Conservation (phyloP, 2,797 vertebrate genomes). For the Anolis apletophallus region DNA sequence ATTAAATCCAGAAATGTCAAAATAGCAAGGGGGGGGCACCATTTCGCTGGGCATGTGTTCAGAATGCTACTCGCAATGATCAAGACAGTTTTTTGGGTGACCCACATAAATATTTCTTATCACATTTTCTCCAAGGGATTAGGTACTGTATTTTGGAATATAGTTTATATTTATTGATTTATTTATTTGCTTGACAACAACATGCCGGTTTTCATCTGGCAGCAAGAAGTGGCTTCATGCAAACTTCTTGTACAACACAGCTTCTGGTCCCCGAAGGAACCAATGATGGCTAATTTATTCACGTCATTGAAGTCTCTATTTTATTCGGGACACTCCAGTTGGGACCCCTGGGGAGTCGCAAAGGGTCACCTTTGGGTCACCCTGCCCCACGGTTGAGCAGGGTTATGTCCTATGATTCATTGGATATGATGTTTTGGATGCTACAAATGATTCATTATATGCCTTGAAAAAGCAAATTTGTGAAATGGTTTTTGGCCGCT, state of each 20-base stretch:
- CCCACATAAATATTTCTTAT: slow-evolving; percentile 57
- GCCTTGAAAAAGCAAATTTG: too few species aligned
- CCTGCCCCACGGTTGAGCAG: too few species aligned
- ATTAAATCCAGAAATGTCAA: slow-evolving; percentile 31
- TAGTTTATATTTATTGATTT: slow-evolving; percentile 19
- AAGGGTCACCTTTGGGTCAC: too few species aligned
- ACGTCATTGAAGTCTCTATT: too few species aligned
- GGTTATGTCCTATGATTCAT: too few species aligned
- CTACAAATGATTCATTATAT: too few species aligned
- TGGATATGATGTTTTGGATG: too few species aligned
- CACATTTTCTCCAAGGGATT: slow-evolving; percentile 53
- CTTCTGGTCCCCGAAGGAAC: slow-evolving; percentile 24
- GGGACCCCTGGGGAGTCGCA: too few species aligned
- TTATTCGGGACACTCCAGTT: slow-evolving; percentile 35
- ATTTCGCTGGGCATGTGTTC: background rate
- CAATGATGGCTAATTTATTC: too few species aligned
- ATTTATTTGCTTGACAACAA: background rate
- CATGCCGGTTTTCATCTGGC: background rate
- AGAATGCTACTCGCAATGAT: slow-evolving; percentile 46
- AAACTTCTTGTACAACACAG: background rate
- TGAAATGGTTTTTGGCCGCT: too few species aligned
- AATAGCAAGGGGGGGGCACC: background rate
- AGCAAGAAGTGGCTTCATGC: background rate
- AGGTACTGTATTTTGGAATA: slow-evolving; percentile 34
- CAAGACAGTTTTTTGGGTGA: slow-evolving; percentile 45